Conservation (phyloP, 35 echinoderm and acorn worm species). For the Lytechinus variegatus region DNA sequence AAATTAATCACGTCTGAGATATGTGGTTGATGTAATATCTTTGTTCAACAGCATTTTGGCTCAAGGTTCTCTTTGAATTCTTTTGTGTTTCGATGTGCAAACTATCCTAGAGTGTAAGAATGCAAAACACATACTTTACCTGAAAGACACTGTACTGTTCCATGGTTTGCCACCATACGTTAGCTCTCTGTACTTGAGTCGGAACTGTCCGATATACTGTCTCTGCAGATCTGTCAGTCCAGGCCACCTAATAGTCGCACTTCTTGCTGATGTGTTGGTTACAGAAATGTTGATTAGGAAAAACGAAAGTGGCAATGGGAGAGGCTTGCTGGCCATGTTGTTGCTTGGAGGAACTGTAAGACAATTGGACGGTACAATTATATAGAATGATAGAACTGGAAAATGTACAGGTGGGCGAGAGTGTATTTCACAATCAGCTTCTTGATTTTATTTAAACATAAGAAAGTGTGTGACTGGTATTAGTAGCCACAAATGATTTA, state of each 20-base stretch:
- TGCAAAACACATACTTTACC: background rate
- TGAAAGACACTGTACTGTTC: conserved; percentile 70
- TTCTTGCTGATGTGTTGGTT: conserved; percentile 63
- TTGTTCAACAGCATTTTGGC: no score
- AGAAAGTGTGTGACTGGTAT: no score
- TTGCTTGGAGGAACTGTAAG: conserved; percentile 38
- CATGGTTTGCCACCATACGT: conserved; percentile 68
- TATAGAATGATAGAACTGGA: background rate
- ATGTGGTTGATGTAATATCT: no score
- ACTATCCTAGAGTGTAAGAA: no score
- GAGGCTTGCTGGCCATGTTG: conserved; percentile 45
- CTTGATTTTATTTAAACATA: no score
- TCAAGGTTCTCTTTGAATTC: no score
- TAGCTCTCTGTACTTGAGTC: conserved; percentile 75
- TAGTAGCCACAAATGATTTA: no score
- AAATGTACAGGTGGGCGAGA: no score
- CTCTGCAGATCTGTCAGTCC: conserved; percentile 82
- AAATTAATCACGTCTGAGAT: no score
- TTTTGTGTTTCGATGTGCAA: no score
- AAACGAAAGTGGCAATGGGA: conserved; percentile 72
- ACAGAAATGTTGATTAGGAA: conserved; percentile 78
- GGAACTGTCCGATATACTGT: conserved; percentile 76
- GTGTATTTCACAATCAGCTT: no score
- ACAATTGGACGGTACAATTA: no score
- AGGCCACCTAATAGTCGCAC: conserved; percentile 79